Evolutionary conservation across 1,140 invertebrate species (phyloP), one percentile per base, ranked within the genome.

Genomic region (Marisa cornuarietis): DNA sequence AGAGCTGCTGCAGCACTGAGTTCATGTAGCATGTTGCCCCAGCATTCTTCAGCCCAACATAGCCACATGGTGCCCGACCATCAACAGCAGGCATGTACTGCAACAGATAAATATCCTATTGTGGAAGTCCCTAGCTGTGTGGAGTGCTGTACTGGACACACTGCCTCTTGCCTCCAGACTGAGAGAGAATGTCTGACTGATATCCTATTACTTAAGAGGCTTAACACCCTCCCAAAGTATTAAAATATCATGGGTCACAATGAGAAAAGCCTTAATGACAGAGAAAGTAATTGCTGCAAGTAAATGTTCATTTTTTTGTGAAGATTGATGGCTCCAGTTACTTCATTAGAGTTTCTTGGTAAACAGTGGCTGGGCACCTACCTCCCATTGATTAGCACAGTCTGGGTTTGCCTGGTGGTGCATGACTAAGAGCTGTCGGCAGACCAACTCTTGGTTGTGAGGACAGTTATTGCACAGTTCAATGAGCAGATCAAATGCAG

Each of bases 371-470:
- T 26, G 66, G 11, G 24, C 31, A 81, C 82, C 81, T 83, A 92
- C 91, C 88, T 93, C 92, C 90, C 92, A 93, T 85, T 93, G 92
- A 81, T 91, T 92, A 52, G 89, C 89, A 83, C 90, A 88, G 52
- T 92, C 90, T 52, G 88, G 86, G 73, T 92, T 90, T 52, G 89
- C 88, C 76, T 86, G 85, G 83, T 93, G 92, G 83, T 93, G 92
- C 88, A 92, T 90, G n/a, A 88, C 79, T n/a, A 92, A 83, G 8
- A 93, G 85, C 76, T 91, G 85, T 54, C 86, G 85, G 76, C 87
- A 87, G 31, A 93, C 89, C 49, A 84, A 82, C 61, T 86, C 83
- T 73, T 92, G 80, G 83, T 92, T 93, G 65, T 84, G 75, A 18
- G 84, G 61, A 78, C 87, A 91, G 11, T 84, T 84, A 58, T 84